Percentiles rank a stretch among this genome's conserved stretches.
Evolutionary conservation across 2,888 invertebrate genomes (phyloP).

Genomic region (Pristionchus entomophagus): DNA sequence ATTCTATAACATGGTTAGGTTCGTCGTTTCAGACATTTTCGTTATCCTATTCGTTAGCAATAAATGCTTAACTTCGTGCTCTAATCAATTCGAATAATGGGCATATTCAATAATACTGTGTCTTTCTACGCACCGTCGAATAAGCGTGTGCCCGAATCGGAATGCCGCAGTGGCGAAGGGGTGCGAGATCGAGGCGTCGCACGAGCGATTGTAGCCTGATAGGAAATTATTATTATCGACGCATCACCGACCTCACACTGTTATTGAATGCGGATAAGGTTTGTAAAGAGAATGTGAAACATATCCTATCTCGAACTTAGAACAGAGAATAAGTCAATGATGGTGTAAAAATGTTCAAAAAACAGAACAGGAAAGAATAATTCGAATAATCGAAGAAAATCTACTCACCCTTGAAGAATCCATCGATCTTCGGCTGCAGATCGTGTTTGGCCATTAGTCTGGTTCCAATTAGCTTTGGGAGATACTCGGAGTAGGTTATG

Average conservation of each 20-base stretch:
- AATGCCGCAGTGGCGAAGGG: conserved; percentile 93
- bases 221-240: too few relatives aligned
- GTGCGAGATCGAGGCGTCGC: conserved; percentile 90
- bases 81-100: too few relatives aligned
- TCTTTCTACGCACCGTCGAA: neutral
- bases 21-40: too few relatives aligned
- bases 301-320: neutral
- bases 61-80: too few relatives aligned
- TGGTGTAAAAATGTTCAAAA: neutral
- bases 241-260: too few relatives aligned
- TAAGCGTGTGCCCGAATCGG: conserved; percentile 83
- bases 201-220: conserved; percentile 80
- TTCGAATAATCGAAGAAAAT: neutral
- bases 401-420: conserved; percentile 61
- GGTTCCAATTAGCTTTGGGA: conserved; percentile 89
- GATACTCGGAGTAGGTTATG: conserved; percentile 77
- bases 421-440: conserved; percentile 83
- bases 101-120: too few relatives aligned
- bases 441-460: conserved; percentile 90
- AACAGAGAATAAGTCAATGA: neutral
- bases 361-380: neutral
- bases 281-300: neutral
- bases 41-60: too few relatives aligned
- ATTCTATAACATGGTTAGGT: too few relatives aligned
- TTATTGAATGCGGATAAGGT: neutral